A percentile compares a stretch with the other conserved stretches of the same genome.
phyloP scores from a whole-genome alignment of 2,113 vertebrate species.

The Brachypteracias leptosomus region DNA sequence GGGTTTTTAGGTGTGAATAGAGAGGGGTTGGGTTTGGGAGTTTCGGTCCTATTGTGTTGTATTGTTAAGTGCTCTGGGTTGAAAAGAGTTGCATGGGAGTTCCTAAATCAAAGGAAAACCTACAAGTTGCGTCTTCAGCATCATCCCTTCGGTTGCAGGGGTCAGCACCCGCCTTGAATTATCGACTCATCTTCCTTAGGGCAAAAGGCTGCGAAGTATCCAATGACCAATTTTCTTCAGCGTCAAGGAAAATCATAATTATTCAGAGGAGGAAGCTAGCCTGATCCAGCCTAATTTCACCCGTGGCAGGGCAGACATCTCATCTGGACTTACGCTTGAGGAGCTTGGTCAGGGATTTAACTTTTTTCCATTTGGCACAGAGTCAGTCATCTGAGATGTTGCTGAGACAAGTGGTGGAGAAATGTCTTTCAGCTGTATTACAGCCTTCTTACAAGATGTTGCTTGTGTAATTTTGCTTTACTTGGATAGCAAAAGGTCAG shows the following conservation, averaged over 20 bases:
- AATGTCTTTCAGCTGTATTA: background rate
- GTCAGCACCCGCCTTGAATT: background rate
- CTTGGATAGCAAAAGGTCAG: background rate
- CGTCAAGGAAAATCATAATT: background rate
- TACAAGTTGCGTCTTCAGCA: background rate
- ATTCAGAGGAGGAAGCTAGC: background rate
- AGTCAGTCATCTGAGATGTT: background rate
- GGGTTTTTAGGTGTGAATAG: background rate
- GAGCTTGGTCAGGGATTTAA: conserved; percentile 32
- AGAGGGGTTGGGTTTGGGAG: background rate
- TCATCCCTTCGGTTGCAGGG: background rate
- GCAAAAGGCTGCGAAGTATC: background rate
- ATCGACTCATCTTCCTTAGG: background rate
- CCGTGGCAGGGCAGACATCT: background rate
- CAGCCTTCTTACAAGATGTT: background rate
- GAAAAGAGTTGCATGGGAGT: background rate
- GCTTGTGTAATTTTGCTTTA: background rate
- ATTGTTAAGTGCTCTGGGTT: background rate
- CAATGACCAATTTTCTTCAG: background rate
- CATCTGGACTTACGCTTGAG: background rate
- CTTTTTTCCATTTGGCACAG: background rate
- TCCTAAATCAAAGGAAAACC: background rate
- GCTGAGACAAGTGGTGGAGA: background rate
- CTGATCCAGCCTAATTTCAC: background rate
- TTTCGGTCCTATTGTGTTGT: background rate